Evolutionary conservation across 2,888 invertebrate genomes (phyloP).

Genomic region (Sarcophaga carnaria): DNA sequence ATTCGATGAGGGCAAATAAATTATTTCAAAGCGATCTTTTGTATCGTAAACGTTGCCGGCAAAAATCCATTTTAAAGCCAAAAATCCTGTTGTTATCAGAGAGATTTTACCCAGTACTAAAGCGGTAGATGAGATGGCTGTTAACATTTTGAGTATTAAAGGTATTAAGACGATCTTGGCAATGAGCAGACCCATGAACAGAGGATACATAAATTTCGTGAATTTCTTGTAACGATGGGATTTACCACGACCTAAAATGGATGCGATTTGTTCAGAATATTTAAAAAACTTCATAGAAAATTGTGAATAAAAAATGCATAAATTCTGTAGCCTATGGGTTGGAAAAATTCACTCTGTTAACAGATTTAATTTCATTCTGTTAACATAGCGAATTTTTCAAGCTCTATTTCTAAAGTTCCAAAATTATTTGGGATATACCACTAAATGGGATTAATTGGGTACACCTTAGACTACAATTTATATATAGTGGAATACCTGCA

Average conservation of each 20-base stretch:
- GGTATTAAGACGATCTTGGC: conserved; percentile 87
- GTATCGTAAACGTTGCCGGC: conserved; percentile 61
- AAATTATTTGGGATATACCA: too few relatives aligned
- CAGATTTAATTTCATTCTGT: too few relatives aligned
- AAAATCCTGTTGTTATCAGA: conserved; percentile 75
- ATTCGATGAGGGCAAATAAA: conserved; percentile 72
- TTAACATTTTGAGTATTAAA: conserved; percentile 86
- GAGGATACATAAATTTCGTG: conserved; percentile 84
- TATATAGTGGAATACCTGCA: too few relatives aligned
- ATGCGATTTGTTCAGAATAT: background rate
- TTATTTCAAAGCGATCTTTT: conserved; percentile 74
- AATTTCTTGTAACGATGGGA: conserved; percentile 81
- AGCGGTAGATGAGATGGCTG: conserved; percentile 85
- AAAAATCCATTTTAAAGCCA: conserved; percentile 78
- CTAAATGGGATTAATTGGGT: too few relatives aligned
- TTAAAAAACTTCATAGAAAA: background rate
- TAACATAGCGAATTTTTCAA: too few relatives aligned
- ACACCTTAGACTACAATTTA: too few relatives aligned
- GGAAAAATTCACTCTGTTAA: too few relatives aligned
- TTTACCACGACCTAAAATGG: conserved; percentile 76
- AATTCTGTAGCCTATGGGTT: too few relatives aligned
- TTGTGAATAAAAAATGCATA: background rate
- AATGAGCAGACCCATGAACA: conserved; percentile 85
- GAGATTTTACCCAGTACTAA: conserved; percentile 81
- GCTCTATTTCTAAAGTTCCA: too few relatives aligned